Evolutionary conservation across 1,140 invertebrate species (phyloP), one percentile per base, ranked within the genome.

Genomic region (Drepana arcuata): DNA sequence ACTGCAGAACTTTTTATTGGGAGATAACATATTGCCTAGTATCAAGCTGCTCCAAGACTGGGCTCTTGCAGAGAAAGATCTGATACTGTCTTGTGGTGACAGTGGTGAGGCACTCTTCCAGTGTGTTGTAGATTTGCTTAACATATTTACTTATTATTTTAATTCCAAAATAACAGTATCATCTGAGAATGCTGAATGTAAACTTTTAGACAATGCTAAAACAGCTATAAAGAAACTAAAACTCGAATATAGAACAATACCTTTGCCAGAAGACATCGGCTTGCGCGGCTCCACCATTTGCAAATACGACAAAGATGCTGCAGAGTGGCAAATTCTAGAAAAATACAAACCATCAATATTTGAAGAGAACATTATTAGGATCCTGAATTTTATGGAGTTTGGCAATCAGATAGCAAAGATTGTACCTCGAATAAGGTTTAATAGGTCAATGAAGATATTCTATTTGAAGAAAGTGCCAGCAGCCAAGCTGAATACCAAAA

Each of bases 371-470:
- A 67, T 92, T 11, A 64, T 92, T 14, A 85, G 92, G 49, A 85
- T 88, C 12, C 70, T 89, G 18, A 91, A 91, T 63, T 85, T 93
- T 36, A 75, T 91, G n/a, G 85, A 89, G 34, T 93, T 93, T 77
- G 92, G 91, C 1, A 85, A 89, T 56, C 88, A 88, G 54, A 85
- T 92, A 16, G 86, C 87, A 31, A 86, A 85, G 6, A 82, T 91
- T 11, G 83, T 87, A 35, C 86, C 87, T 12, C 86, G 86, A 21
- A 84, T 90, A 18, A 69, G 57, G 39, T 91, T 87, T 51, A 89
- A 49, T 77, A 77, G 30, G 75, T 70, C 43, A 60, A 78, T 62
- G 54, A 86, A 60, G 86, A 86, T 75, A 46, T 84, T 48, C 47
- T 81, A 56, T 42, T 59, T 81, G 10, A 83, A 82, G 35, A 82